These are phyloP conservation scores for Pituophis catenifer DNA, from an alignment of 2,113 vertebrate genomes.

Conservation along the genomic window DNA sequence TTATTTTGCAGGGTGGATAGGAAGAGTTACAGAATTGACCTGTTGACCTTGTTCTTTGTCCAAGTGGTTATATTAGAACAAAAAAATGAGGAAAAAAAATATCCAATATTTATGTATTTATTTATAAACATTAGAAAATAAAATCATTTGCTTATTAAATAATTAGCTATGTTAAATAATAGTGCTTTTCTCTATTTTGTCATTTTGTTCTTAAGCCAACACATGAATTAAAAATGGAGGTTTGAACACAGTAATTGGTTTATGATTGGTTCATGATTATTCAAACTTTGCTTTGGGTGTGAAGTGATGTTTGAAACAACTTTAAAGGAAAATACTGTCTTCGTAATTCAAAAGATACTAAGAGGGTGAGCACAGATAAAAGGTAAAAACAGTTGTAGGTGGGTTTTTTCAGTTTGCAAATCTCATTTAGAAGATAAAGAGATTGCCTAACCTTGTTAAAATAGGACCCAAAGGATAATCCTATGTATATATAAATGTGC, in stretches of 20 bases:
- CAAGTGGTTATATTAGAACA: not conserved
- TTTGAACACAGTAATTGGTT: not conserved
- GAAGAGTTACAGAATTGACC: not conserved
- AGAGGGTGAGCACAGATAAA: not conserved
- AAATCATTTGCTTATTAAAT: not conserved
- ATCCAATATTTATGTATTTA: not conserved
- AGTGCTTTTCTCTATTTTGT: not conserved
- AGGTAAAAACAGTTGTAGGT: not conserved
- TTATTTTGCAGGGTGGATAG: not conserved
- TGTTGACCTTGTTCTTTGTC: not conserved
- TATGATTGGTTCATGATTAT: not conserved
- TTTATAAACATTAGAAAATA: not conserved
- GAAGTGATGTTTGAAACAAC: not conserved
- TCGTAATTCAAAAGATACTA: not conserved
- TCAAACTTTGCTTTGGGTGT: not conserved
- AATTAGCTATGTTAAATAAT: not conserved
- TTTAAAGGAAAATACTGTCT: not conserved
- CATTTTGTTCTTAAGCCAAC: not conserved
- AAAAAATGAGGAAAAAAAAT: not conserved
- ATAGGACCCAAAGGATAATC: not conserved
- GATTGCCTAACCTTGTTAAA: not conserved
- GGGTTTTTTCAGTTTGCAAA: not conserved
- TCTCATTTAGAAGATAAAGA: not conserved
- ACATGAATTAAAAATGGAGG: not conserved
- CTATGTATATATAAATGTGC: not conserved